A percentile compares a stretch with the other conserved stretches of the same genome.
These are phyloP conservation scores for Diarsia brunnea DNA, from an alignment of 2,888 invertebrate genomes.

Conservation along the genomic window DNA sequence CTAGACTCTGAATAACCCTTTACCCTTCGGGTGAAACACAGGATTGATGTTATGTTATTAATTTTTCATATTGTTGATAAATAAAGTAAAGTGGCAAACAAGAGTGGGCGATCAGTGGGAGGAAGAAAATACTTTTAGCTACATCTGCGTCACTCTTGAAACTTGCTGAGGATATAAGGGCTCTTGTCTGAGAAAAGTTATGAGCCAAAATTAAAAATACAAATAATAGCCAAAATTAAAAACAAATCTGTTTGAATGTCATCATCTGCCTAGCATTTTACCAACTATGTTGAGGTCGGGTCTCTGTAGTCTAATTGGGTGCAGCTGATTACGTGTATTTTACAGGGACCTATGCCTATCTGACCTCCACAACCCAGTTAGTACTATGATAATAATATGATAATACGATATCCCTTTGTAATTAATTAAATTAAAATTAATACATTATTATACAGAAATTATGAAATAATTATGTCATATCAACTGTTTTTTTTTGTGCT, in stretches of 20 bases:
- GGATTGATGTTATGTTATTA: not conserved
- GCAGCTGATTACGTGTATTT: too few relatives aligned
- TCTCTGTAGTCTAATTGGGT: too few relatives aligned
- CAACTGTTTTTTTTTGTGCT: not conserved
- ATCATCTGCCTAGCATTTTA: too few relatives aligned
- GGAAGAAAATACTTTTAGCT: not conserved
- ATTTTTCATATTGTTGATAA: not conserved
- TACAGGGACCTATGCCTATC: too few relatives aligned
- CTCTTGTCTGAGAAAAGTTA: not conserved
- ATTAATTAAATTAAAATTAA: too few relatives aligned
- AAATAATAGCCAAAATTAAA: not conserved
- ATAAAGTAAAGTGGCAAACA: not conserved
- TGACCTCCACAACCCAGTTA: too few relatives aligned
- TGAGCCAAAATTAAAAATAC: not conserved
- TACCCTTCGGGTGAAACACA: not conserved
- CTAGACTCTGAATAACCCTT: not conserved
- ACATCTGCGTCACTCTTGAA: not conserved
- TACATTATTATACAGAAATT: not conserved
- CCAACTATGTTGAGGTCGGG: too few relatives aligned
- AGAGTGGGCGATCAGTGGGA: not conserved
- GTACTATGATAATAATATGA: too few relatives aligned
- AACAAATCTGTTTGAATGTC: too few relatives aligned
- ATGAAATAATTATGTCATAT: not conserved
- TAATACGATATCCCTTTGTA: too few relatives aligned
- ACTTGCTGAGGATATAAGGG: not conserved